Conservation (phyloP, 2,113 vertebrate genomes). For the Callorhinus ursinus region DNA sequence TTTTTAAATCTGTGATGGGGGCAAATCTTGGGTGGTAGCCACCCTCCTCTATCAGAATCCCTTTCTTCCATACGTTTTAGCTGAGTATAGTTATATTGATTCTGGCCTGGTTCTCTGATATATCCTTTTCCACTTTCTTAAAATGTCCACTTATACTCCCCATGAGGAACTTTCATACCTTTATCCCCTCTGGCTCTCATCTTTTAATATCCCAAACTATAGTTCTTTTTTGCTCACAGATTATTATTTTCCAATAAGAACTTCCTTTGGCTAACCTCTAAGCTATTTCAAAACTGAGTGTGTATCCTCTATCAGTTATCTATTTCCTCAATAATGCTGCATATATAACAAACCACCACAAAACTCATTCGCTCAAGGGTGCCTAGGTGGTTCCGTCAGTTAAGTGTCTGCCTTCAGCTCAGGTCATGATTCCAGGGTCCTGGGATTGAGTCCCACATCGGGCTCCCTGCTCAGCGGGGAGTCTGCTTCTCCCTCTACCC, state of each 20-base stretch:
- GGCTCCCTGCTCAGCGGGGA: not conserved
- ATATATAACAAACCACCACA: not conserved
- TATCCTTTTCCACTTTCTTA: not conserved
- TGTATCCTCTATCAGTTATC: not conserved
- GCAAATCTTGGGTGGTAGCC: not conserved
- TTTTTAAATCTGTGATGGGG: not conserved
- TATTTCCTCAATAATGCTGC: not conserved
- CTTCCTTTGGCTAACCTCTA: not conserved
- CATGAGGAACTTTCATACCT: not conserved
- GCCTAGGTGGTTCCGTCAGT: not conserved
- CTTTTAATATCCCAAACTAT: not conserved
- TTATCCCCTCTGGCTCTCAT: not conserved
- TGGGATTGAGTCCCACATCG: accelerated
- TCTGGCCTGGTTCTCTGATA: not conserved
- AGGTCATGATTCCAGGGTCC: not conserved
- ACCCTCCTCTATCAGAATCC: not conserved
- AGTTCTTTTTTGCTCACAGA: not conserved
- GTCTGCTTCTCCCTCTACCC: not conserved
- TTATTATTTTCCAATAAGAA: not conserved
- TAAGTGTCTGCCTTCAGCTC: not conserved
- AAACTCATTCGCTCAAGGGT: not conserved
- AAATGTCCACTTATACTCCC: not conserved
- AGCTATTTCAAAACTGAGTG: not conserved
- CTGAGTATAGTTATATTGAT: not conserved
- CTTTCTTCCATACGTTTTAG: not conserved